Percentiles rank a stretch among this genome's conserved stretches.
These are phyloP conservation scores for Invenusta paracnida DNA, from an alignment of 2,888 invertebrate species.

Conservation along the genomic window DNA sequence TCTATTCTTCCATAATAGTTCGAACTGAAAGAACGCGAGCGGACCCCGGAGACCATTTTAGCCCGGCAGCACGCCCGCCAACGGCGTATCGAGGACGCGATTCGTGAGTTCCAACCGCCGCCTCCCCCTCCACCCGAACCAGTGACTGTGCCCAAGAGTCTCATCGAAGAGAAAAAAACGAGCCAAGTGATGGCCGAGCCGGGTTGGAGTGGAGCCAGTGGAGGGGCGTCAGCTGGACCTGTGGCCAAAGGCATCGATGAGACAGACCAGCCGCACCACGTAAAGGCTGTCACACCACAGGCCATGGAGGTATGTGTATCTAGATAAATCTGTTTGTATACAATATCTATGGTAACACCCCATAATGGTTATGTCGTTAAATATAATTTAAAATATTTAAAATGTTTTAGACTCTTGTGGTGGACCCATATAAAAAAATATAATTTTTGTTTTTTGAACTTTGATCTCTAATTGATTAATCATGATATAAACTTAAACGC, in stretches of 20 bases:
- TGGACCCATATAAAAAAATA: no score
- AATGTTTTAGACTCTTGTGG: no score
- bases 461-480: no score
- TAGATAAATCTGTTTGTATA: no score
- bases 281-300: neutral
- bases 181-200: neutral
- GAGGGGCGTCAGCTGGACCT: neutral
- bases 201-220: neutral
- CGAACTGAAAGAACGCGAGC: constrained; percentile 38
- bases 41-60: constrained; percentile 31
- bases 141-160: neutral
- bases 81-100: constrained; percentile 24
- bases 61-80: constrained; percentile 23
- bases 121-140: constrained; percentile 32
- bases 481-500: no score
- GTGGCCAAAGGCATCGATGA: no score
- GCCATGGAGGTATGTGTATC: neutral
- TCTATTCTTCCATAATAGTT: neutral
- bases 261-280: neutral
- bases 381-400: no score
- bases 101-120: constrained; percentile 39
- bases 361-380: no score
- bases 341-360: no score
- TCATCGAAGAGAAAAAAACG: neutral
- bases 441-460: no score